Conservation (phyloP, 2,797 vertebrate species). For the Pseudochaenichthys georgianus region DNA sequence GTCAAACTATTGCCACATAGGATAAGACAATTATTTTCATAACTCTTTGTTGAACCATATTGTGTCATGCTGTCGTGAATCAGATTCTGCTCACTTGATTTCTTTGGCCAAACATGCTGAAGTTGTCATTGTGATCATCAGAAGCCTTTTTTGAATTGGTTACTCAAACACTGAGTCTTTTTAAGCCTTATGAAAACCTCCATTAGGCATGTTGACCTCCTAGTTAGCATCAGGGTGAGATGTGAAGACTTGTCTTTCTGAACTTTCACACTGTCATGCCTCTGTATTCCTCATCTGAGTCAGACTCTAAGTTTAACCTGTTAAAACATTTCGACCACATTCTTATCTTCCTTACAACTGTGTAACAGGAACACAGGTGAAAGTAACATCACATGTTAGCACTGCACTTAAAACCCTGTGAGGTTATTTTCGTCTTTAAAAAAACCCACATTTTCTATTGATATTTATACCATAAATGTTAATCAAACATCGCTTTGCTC, state of each 20-base stretch:
- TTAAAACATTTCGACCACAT: conserved; percentile 28
- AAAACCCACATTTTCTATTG: too few relatives aligned
- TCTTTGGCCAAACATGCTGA: conserved; percentile 7
- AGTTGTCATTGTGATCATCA: neutral
- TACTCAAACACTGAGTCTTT: neutral
- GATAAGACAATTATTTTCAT: neutral
- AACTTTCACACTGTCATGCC: conserved; percentile 50
- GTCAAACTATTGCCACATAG: neutral
- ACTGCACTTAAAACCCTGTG: neutral
- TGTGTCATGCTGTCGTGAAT: conserved; percentile 5
- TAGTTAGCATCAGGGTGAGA: conserved; percentile 23
- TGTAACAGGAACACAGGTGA: conserved; percentile 19
- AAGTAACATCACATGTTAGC: neutral
- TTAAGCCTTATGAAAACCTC: conserved; percentile 5
- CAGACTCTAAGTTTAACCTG: conserved; percentile 50
- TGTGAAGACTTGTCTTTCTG: conserved; percentile 40
- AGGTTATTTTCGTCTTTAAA: neutral
- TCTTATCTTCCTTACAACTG: conserved; percentile 14
- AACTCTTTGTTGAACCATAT: neutral
- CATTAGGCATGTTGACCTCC: conserved; percentile 24
- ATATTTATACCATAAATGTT: neutral
- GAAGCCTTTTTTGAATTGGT: neutral
- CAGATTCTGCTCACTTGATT: conserved; percentile 10
- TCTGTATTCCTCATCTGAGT: conserved; percentile 40
- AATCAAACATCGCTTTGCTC: neutral